A percentile compares a stretch with the other conserved stretches of the same genome.
These are phyloP conservation scores for Metopolophium dirhodum DNA, from an alignment of 1,140 invertebrate genomes.

Conservation along the genomic window DNA sequence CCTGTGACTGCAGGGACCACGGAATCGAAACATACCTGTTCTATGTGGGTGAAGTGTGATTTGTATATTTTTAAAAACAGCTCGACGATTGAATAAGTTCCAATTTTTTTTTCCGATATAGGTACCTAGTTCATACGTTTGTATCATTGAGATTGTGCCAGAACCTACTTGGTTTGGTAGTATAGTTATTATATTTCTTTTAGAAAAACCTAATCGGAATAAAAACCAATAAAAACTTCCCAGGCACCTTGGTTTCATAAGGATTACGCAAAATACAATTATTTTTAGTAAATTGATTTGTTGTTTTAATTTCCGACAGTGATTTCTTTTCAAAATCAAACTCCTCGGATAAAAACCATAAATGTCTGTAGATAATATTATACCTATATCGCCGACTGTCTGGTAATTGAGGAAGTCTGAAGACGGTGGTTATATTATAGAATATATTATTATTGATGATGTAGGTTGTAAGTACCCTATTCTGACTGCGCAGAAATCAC, in stretches of 20 bases:
- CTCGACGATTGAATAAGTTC: not conserved
- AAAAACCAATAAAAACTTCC: not conserved
- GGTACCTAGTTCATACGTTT: no score
- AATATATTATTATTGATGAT: not conserved
- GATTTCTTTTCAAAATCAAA: not conserved
- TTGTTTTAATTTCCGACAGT: slow-evolving; percentile 16
- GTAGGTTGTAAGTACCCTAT: not conserved
- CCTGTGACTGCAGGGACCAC: no score
- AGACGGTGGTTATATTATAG: not conserved
- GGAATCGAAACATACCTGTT: not conserved
- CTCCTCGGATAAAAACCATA: not conserved
- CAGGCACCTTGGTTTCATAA: not conserved
- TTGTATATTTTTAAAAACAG: not conserved
- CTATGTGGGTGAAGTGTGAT: not conserved
- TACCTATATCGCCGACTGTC: not conserved
- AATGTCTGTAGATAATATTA: not conserved
- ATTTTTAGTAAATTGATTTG: slow-evolving; percentile 15
- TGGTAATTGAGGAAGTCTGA: not conserved
- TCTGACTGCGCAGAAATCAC: not conserved
- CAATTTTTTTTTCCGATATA: no score
- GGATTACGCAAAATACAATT: not conserved
- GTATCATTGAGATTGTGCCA: no score
- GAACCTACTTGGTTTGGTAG: no score
- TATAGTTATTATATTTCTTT: not conserved
- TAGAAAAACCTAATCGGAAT: not conserved